A percentile compares a stretch with the other conserved stretches of the same genome.
Conservation (phyloP, 2,888 invertebrate species). For the Biston stratarius region DNA sequence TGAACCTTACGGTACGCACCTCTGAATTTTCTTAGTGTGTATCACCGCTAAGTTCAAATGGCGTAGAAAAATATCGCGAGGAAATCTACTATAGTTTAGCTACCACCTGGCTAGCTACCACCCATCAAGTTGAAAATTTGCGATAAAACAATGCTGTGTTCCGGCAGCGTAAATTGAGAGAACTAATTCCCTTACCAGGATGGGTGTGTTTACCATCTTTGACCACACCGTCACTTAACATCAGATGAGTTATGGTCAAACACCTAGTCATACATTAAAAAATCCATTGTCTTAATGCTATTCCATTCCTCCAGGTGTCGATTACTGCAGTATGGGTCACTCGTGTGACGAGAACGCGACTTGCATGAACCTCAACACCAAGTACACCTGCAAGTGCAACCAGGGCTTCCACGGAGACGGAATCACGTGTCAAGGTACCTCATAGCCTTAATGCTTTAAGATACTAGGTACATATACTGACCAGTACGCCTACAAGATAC, state of each 20-base stretch:
- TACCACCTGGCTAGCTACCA: too few relatives aligned
- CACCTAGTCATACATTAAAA: background rate
- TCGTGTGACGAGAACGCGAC: slow-evolving; percentile 96
- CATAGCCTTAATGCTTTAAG: background rate
- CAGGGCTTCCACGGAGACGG: slow-evolving; percentile 96
- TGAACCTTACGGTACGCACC: too few relatives aligned
- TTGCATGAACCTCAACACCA: slow-evolving; percentile 96
- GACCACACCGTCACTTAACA: background rate
- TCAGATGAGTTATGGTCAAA: too few relatives aligned
- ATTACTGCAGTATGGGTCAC: slow-evolving; percentile 95
- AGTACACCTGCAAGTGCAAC: slow-evolving; percentile 96
- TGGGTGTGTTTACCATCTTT: background rate
- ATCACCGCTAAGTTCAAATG: too few relatives aligned
- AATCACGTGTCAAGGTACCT: slow-evolving; percentile 89
- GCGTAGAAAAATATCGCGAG: too few relatives aligned
- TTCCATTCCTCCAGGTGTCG: slow-evolving; percentile 88
- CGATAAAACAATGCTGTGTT: too few relatives aligned
- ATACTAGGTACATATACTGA: background rate
- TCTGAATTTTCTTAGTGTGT: too few relatives aligned
- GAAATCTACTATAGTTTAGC: too few relatives aligned
- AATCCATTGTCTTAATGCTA: background rate
- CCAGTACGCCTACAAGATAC: too few relatives aligned
- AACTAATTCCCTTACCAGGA: too few relatives aligned
- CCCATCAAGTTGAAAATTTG: too few relatives aligned
- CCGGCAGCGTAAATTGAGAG: too few relatives aligned